Conservation (phyloP, 2,797 vertebrate genomes). For the Sebastes itinus region DNA sequence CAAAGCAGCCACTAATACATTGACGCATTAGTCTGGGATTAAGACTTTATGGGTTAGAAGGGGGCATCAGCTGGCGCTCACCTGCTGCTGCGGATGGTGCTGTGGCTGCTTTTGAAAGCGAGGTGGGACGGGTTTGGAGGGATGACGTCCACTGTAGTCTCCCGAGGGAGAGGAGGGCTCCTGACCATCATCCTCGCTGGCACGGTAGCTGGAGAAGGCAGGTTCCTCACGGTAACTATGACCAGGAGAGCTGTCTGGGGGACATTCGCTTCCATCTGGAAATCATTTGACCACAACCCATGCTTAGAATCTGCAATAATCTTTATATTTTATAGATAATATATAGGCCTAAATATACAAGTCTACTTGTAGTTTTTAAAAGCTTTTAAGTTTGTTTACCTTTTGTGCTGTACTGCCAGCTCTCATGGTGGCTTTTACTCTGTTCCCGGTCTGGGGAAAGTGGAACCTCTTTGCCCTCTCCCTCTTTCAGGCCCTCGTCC, state of each 20-base stretch:
- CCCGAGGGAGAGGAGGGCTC: conserved; percentile 88
- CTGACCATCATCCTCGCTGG: conserved; percentile 87
- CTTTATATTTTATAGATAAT: background rate
- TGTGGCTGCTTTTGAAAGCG: conserved; percentile 91
- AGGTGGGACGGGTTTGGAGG: conserved; percentile 88
- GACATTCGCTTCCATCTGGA: conserved; percentile 75
- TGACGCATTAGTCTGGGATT: conserved; percentile 14
- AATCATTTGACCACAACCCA: background rate
- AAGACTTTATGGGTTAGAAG: background rate
- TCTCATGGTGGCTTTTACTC: conserved; percentile 79
- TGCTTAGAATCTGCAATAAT: background rate
- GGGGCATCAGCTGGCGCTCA: conserved; percentile 35
- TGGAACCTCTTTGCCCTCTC: conserved; percentile 78
- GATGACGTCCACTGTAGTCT: conserved; percentile 88
- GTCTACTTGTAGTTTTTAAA: background rate
- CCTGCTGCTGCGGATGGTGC: conserved; percentile 78
- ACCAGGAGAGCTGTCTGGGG: conserved; percentile 78
- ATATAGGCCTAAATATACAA: background rate
- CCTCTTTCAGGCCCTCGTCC: conserved; percentile 82
- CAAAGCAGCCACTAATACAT: background rate
- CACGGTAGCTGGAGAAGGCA: conserved; percentile 68
- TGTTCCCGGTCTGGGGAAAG: conserved; percentile 82
- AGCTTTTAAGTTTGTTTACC: conserved; percentile 72
- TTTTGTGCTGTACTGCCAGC: conserved; percentile 83
- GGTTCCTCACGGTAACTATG: conserved; percentile 82